phyloP scores from a whole-genome alignment of 1,140 invertebrate genomes.

The Heliothis subflexa region DNA sequence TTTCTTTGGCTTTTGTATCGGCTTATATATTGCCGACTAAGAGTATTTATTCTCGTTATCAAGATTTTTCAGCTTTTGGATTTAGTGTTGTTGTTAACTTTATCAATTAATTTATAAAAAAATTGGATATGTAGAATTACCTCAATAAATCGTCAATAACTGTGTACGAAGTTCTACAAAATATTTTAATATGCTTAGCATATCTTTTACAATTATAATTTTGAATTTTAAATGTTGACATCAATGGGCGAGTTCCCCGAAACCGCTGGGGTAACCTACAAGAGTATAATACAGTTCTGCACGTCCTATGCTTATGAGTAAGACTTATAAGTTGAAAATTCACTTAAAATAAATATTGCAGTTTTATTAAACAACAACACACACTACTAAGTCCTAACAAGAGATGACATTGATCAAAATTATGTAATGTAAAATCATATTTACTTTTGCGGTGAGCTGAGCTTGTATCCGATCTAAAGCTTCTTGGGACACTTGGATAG shows the following conservation, averaged over 20 bases:
- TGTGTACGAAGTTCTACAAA: too few species aligned
- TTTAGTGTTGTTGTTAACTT: too few species aligned
- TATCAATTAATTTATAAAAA: too few species aligned
- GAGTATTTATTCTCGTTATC: too few species aligned
- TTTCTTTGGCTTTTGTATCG: too few species aligned
- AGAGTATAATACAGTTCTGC: background rate
- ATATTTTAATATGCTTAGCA: too few species aligned
- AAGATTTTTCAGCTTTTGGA: too few species aligned
- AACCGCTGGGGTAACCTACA: constrained; percentile 29
- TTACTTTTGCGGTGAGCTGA: constrained; percentile 77
- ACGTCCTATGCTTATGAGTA: background rate
- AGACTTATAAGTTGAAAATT: background rate
- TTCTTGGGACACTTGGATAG: constrained; percentile 81
- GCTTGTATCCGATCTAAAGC: constrained; percentile 81
- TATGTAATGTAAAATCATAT: constrained; percentile 80
- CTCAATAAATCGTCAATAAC: too few species aligned
- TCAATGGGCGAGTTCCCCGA: background rate
- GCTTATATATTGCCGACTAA: too few species aligned
- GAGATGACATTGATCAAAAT: constrained; percentile 82
- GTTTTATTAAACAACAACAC: constrained; percentile 42
- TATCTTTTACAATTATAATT: background rate
- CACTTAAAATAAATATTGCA: constrained; percentile 12
- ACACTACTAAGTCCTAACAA: constrained; percentile 65
- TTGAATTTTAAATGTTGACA: background rate
- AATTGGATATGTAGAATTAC: too few species aligned